These are phyloP conservation scores for Ophion ellenae DNA, from an alignment of 2,888 invertebrate genomes.

Conservation along the genomic window DNA sequence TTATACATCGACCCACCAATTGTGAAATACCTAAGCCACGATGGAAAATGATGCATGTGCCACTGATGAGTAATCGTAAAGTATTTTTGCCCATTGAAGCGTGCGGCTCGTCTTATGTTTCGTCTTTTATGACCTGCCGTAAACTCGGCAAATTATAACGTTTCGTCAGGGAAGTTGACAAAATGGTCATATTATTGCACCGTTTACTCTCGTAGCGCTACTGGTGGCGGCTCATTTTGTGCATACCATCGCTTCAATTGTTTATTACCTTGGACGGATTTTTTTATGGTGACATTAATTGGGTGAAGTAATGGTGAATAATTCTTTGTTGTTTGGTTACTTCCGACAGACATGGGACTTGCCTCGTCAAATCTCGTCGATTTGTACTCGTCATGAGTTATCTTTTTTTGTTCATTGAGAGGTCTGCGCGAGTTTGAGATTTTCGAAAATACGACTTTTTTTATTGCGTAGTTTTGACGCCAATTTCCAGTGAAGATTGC, in stretches of 20 bases:
- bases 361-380: too few species aligned
- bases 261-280: not conserved
- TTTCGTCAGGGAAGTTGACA: slow-evolving; percentile 3
- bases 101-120: slow-evolving; percentile 21
- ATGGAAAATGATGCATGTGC: slow-evolving; percentile 32
- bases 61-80: slow-evolving; percentile 41
- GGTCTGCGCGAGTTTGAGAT: too few species aligned
- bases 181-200: slow-evolving; percentile 28
- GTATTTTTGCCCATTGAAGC: slow-evolving; percentile 29
- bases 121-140: slow-evolving; percentile 16
- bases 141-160: slow-evolving; percentile 21
- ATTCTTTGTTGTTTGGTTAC: not conserved
- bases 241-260: not conserved
- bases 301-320: not conserved
- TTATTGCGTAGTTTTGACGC: too few species aligned
- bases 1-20: slow-evolving; percentile 25
- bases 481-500: too few species aligned
- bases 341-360: too few species aligned
- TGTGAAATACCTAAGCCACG: slow-evolving; percentile 6
- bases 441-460: too few species aligned
- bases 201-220: not conserved
- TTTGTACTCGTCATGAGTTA: too few species aligned
- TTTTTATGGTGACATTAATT: not conserved
- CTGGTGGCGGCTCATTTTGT: not conserved
- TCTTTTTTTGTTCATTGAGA: too few species aligned